These are phyloP conservation scores for Madoqua kirkii DNA, from an alignment of 2,113 vertebrate species.

Conservation along the genomic window DNA sequence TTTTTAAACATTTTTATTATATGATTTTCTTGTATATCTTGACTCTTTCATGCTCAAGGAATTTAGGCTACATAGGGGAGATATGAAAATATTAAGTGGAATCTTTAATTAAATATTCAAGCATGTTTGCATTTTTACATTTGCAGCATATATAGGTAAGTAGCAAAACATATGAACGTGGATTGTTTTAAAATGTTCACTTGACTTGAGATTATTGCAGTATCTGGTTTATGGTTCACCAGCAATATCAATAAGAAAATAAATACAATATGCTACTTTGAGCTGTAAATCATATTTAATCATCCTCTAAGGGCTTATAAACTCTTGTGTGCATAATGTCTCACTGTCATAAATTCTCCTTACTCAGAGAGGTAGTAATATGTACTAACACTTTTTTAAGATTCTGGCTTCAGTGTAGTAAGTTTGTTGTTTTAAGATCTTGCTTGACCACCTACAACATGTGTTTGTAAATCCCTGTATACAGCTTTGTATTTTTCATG, in stretches of 20 bases:
- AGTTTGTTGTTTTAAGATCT: background rate
- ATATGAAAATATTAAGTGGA: background rate
- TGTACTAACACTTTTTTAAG: background rate
- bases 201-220: background rate
- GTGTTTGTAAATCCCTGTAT: slow-evolving; percentile 41
- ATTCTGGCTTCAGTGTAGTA: background rate
- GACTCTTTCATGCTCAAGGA: background rate
- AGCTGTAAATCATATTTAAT: background rate
- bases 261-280: background rate
- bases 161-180: background rate
- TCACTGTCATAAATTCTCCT: background rate
- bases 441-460: slow-evolving; percentile 12
- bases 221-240: background rate
- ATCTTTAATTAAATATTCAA: background rate
- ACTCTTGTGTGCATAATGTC: background rate
- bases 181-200: background rate
- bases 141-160: background rate
- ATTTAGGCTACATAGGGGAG: background rate
- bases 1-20: background rate
- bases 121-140: background rate
- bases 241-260: background rate
- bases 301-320: background rate
- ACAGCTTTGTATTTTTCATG: slow-evolving; percentile 32
- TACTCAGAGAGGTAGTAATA: background rate
- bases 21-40: background rate